These are phyloP conservation scores for Gisinianus flammeolus DNA, from an alignment of 2,888 invertebrate genomes.

Conservation along the genomic window DNA sequence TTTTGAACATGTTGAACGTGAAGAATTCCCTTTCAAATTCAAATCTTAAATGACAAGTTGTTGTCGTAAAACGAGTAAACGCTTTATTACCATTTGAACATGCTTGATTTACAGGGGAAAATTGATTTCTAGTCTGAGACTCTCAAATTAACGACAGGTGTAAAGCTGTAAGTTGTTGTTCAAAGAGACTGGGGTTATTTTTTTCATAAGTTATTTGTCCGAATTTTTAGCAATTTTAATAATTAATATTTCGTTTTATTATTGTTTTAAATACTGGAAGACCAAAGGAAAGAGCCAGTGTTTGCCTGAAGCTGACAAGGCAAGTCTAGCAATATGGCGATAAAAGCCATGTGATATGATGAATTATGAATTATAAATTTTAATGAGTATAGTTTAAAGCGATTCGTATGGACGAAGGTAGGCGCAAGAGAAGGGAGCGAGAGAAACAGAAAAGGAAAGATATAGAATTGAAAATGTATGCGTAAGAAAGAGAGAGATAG, in stretches of 20 bases:
- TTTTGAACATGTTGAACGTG: not conserved
- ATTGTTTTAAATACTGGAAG: not conserved
- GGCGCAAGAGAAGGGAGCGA: not conserved
- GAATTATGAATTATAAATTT: not conserved
- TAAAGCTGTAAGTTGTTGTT: too few relatives aligned
- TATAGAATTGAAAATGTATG: slow-evolving; percentile 1
- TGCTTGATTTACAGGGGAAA: not conserved
- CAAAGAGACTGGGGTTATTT: too few relatives aligned
- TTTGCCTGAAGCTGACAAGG: not conserved
- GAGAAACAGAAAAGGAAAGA: not conserved
- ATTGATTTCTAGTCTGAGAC: not conserved
- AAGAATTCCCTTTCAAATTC: not conserved
- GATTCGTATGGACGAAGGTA: not conserved
- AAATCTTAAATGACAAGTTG: not conserved
- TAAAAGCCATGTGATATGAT: not conserved
- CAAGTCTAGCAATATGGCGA: not conserved
- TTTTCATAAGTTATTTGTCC: too few relatives aligned
- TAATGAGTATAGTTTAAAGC: not conserved
- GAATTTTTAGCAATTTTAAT: too few relatives aligned
- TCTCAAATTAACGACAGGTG: not conserved
- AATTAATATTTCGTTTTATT: not conserved
- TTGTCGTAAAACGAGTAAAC: not conserved
- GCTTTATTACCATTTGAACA: not conserved
- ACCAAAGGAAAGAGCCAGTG: too few relatives aligned
- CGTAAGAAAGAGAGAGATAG: not conserved